These are phyloP conservation scores for Diploscapter pachys DNA, from an alignment of 1,140 invertebrate genomes.

Conservation along the genomic window DNA sequence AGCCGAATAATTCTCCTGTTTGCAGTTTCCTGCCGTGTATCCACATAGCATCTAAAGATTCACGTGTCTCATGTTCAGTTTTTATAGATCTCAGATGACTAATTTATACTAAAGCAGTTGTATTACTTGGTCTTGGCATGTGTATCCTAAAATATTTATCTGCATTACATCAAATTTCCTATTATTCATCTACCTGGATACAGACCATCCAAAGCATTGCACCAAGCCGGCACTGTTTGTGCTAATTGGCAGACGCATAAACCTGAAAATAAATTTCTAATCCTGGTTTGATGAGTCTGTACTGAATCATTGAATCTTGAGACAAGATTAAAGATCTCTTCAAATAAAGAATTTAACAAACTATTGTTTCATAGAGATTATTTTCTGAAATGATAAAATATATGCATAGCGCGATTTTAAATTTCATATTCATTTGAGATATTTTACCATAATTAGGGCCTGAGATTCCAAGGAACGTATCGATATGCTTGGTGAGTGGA, in stretches of 20 bases:
- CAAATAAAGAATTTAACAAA: too few species aligned
- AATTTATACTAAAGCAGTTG: neutral
- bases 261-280: neutral
- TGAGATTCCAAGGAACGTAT: conserved; percentile 56
- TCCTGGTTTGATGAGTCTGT: neutral
- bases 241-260: conserved; percentile 57
- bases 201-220: conserved; percentile 56
- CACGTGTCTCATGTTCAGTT: neutral
- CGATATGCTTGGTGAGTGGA: conserved; percentile 44
- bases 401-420: too few species aligned
- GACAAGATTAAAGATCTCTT: too few species aligned
- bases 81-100: neutral
- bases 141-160: conserved; percentile 40
- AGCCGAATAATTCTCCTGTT: conserved; percentile 54
- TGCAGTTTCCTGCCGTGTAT: conserved; percentile 50
- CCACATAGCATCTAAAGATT: conserved; percentile 53
- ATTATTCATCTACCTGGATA: conserved; percentile 37
- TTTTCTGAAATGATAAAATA: too few species aligned
- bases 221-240: conserved; percentile 58
- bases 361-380: too few species aligned
- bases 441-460: conserved; percentile 53
- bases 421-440: too few species aligned
- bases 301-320: neutral
- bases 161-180: too few species aligned
- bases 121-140: conserved; percentile 54